Base-by-base conservation (phyloP, 2,797 vertebrate genomes). In the Halcyon badia region DNA sequence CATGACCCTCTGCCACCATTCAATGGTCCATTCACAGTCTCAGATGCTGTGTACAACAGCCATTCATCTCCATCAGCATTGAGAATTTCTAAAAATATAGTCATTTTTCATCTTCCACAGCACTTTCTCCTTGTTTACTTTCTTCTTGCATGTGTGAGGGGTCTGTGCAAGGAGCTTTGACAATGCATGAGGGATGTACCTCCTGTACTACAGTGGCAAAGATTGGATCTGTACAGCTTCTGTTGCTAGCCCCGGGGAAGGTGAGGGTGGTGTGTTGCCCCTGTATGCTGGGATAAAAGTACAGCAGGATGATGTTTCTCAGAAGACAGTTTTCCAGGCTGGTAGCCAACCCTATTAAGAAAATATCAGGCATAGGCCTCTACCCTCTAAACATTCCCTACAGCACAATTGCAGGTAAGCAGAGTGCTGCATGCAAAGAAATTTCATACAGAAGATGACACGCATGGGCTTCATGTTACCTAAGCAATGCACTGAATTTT, bases 201-300 rank as follows among this genome's bases (percentile, higher is more conserved):
- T 84, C 25, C 7, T 0, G 2, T 35, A 48, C 9, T 48, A n/a
- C 0, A 1, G 14, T 5, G 5, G 26, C 24, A 42, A 83, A 35
- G 11, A 22, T 28, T 44, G 25, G 24, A 57, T 61, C 14, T 0
- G 0, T 39, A 35, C 10, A 37, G 19, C 64, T 87, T 30, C 30
- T 51, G 7, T 81, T 70, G 14, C 31, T 93, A 35, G 28, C 28
- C 11, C 31, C 10, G 22, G 20, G 26, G 15, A 81, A 64, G 14
- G 25, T 69, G 33, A 39, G 57, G 73, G 33, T 39, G 6, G 7
- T 56, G 39, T 79, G 35, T 41, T 83, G 21, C 8, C 35, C 11
- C 22, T 70, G 26, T 8, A 8, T 24, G 26, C 30, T 62, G 28
- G 3, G 18, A 48, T 84, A 20, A 39, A 80, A 62, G 7, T 33